Evolutionary conservation across 2,888 invertebrate species (phyloP).

Genomic region (Pyrrhosoma nymphula): DNA sequence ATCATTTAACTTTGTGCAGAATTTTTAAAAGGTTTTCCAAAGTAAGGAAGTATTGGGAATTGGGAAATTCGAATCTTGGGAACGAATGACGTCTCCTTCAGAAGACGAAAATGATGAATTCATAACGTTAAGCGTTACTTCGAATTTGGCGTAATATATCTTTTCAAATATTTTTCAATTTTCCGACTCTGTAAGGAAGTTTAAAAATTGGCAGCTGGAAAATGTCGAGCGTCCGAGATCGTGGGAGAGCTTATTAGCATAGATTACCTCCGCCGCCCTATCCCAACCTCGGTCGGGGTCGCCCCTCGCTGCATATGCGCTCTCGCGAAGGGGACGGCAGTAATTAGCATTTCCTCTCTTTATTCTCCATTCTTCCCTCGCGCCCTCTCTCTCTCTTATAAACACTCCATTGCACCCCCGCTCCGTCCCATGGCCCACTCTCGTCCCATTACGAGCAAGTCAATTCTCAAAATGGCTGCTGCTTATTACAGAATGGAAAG

Average conservation of each 20-base stretch:
- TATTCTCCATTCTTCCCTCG: neutral
- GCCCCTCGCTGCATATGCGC: neutral
- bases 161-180: no score
- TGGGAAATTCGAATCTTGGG: no score
- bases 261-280: neutral
- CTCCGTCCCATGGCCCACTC: neutral
- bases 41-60: no score
- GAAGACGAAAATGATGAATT: neutral
- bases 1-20: no score
- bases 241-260: neutral
- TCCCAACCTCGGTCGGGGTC: neutral
- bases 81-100: no score
- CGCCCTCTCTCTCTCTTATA: neutral
- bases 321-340: neutral
- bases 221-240: neutral
- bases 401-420: conserved; percentile 29
- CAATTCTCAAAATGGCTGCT: conserved; percentile 62
- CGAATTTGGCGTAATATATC: neutral
- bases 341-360: conserved; percentile 48
- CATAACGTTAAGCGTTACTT: neutral
- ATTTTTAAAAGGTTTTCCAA: no score
- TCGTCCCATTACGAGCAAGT: conserved; percentile 48
- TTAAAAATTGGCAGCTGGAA: no score
- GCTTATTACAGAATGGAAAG: neutral
- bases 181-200: no score